Evolutionary conservation across 2,113 vertebrate species (phyloP).

Genomic region (Stigmatopora argus): DNA sequence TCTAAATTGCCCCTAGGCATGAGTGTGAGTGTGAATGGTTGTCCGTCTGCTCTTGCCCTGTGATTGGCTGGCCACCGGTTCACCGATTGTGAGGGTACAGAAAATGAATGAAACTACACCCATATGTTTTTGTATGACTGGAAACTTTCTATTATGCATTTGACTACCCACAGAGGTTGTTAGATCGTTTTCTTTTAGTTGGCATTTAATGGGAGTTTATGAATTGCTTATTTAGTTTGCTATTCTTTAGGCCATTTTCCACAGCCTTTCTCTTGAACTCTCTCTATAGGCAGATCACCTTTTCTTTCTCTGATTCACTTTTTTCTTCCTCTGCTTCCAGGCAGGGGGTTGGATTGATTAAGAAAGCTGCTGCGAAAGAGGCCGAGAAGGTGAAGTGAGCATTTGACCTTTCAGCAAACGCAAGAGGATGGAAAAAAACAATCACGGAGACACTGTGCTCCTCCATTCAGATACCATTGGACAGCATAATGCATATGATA

Average conservation of each 20-base stretch:
- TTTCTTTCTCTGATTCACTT: conserved; percentile 14
- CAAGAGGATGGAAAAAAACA: not conserved
- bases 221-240: not conserved
- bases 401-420: conserved; percentile 23
- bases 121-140: not conserved
- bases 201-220: not conserved
- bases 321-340: conserved; percentile 8
- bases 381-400: conserved; percentile 46
- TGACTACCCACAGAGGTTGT: conserved; percentile 1
- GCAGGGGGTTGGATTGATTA: conserved; percentile 35
- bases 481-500: conserved; percentile 32
- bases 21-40: no score
- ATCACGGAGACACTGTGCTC: not conserved
- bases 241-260: conserved; percentile 2
- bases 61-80: no score
- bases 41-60: no score
- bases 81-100: no score
- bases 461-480: conserved; percentile 32
- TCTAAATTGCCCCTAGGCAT: no score
- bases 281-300: not conserved
- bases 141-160: conserved; percentile 2
- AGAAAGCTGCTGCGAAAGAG: conserved; percentile 23
- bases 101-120: no score
- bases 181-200: conserved; percentile 11
- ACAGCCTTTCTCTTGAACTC: conserved; percentile 1